These are phyloP conservation scores for Chelonus formosanus DNA, from an alignment of 2,888 invertebrate genomes.

Conservation along the genomic window DNA sequence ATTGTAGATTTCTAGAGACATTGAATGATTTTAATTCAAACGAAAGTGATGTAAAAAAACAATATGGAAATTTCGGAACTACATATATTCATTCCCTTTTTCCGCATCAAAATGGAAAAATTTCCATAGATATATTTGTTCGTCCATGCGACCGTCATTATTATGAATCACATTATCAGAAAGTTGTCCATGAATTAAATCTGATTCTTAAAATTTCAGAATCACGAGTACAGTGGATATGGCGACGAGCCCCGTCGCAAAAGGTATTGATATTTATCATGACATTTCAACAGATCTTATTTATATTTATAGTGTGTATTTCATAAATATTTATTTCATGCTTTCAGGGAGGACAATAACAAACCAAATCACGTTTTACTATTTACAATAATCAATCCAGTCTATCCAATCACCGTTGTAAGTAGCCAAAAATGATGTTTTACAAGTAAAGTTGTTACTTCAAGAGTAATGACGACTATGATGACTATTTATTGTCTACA, in stretches of 20 bases:
- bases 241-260: slow-evolving; percentile 64
- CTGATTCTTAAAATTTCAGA: slow-evolving; percentile 53
- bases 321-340: slow-evolving; percentile 36
- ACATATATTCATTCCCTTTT: too few species aligned
- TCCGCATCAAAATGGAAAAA: too few species aligned
- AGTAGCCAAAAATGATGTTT: slow-evolving; percentile 67
- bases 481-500: slow-evolving; percentile 4
- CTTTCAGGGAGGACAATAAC: slow-evolving; percentile 77
- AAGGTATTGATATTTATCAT: slow-evolving; percentile 50
- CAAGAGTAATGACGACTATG: neutral
- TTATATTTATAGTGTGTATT: neutral
- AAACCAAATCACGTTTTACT: slow-evolving; percentile 96
- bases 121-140: neutral
- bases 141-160: slow-evolving; percentile 16
- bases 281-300: neutral
- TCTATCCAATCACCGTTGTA: slow-evolving; percentile 99
- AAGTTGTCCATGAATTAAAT: slow-evolving; percentile 15
- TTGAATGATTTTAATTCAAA: too few species aligned
- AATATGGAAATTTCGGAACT: too few species aligned
- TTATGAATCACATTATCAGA: slow-evolving; percentile 4
- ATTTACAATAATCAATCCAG: slow-evolving; percentile 97
- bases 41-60: too few species aligned
- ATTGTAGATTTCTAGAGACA: too few species aligned
- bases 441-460: neutral
- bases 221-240: slow-evolving; percentile 64